A percentile compares a stretch with the other conserved stretches of the same genome.
Conservation (phyloP, 2,797 vertebrate genomes). For the Platyrinchus mystaceus region DNA sequence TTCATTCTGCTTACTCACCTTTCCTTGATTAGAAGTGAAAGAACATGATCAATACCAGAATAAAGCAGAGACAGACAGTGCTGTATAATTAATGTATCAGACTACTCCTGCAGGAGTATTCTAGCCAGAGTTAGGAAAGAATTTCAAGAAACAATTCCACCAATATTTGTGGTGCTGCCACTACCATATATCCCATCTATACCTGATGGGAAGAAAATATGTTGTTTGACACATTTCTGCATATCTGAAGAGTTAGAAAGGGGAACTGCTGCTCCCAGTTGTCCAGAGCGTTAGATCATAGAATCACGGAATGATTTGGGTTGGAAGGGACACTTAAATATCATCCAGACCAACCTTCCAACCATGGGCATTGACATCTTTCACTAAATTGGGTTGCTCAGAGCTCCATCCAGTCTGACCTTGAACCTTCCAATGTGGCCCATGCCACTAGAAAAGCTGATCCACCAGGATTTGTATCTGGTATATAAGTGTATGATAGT, state of each 20-base stretch:
- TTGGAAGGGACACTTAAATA: not conserved
- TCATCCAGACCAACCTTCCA: not conserved
- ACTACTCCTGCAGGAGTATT: not conserved
- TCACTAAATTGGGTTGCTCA: not conserved
- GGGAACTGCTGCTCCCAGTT: not conserved
- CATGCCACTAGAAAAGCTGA: not conserved
- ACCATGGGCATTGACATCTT: not conserved
- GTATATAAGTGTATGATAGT: not conserved
- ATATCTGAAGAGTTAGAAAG: not conserved
- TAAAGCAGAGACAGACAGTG: not conserved
- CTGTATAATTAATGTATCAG: not conserved
- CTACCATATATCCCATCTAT: fast-evolving
- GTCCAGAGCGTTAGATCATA: not conserved
- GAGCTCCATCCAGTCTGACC: not conserved
- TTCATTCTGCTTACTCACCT: not conserved
- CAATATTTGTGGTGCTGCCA: not conserved
- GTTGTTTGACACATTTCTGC: not conserved
- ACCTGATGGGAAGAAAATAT: not conserved
- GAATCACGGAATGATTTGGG: not conserved
- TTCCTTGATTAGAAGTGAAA: not conserved
- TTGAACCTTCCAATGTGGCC: not conserved
- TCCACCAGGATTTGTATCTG: not conserved
- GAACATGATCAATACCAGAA: not conserved
- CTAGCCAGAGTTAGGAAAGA: not conserved
- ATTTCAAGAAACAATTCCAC: not conserved